Base-by-base conservation (phyloP, 2,113 vertebrate genomes). In the Istiophorus platypterus region DNA sequence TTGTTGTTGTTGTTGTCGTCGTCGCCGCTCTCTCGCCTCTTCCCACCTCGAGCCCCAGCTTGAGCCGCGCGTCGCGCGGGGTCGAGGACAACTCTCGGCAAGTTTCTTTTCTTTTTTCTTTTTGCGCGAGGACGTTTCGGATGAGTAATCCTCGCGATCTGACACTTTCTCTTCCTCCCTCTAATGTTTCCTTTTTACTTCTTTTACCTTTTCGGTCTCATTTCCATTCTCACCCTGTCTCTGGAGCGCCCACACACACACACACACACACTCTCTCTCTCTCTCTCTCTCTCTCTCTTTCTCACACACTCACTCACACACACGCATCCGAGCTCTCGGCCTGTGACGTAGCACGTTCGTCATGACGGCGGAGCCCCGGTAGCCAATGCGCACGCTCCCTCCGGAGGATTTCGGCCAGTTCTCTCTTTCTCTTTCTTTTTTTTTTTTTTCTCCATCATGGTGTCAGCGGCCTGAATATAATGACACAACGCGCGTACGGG, bases 291-390 rank as follows among this genome's bases (percentile, higher is more conserved):
- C 64, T 37, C 34, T 37, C 34, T 37, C 34, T 37, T 31, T 17
- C 65, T 39, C 78, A n/a, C 70, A 67, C 51, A 84, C 47, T 83
- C 77, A 86, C 62, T 56, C 76, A 59, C 5, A 82, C 76, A 88
- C 87, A 91, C 80, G 89, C 77, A 89, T 78, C 84, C 87, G 88
- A 39, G 91, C 87, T 78, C 76, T 85, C 78, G 51, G 29, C 62
- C 39, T 71, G 88, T 94, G 93, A 95, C 93, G 93, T 95, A 68
- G 86, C 74, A 75, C 76, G 64, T 64, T 71, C 84, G 15, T 85
- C 82, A 88, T 91, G 86, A 91, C 89, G 85, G 91, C 69, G 59
- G 49, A 72, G 72, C 74, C 82, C 77, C 80, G 18, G 73, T 51
- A 84, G 83, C 89, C 83, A 92, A 90, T 92, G 85, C 78, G 87